phyloP scores from a whole-genome alignment of 2,797 vertebrate genomes.

The Psittacula echo region DNA sequence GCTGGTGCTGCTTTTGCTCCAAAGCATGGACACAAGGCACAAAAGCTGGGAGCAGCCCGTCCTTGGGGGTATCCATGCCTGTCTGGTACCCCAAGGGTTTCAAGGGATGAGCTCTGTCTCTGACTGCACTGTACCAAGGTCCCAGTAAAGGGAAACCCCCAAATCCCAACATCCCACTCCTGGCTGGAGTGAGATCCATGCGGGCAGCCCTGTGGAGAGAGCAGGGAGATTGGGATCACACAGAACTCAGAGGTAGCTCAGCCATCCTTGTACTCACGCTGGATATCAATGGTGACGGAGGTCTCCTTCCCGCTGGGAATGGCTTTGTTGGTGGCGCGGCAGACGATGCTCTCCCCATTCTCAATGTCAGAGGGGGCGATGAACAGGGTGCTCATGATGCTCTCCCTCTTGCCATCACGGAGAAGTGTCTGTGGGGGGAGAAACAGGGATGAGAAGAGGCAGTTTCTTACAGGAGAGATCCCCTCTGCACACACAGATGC shows the following conservation, averaged over 20 bases:
- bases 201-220: neutral
- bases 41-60: neutral
- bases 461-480: neutral
- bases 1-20: neutral
- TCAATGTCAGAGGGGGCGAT: slow-evolving; percentile 92
- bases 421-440: slow-evolving; percentile 84
- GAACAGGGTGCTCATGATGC: slow-evolving; percentile 93
- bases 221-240: neutral
- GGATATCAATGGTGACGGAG: slow-evolving; percentile 95
- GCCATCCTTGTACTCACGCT: slow-evolving; percentile 83
- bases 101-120: neutral
- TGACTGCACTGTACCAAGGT: fast-evolving
- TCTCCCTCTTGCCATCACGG: slow-evolving; percentile 92
- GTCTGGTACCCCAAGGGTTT: neutral
- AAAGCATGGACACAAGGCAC: fast-evolving
- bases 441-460: neutral
- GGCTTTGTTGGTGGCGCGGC: slow-evolving; percentile 95
- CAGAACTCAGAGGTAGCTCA: neutral
- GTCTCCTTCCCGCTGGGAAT: slow-evolving; percentile 94
- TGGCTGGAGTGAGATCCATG: neutral
- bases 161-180: neutral
- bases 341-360: slow-evolving; percentile 93
- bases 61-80: fast-evolving
- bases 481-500: fast-evolving
- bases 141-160: neutral